Base-by-base conservation (phyloP, 2,888 invertebrate genomes). In the Phyllotreta striolata region DNA sequence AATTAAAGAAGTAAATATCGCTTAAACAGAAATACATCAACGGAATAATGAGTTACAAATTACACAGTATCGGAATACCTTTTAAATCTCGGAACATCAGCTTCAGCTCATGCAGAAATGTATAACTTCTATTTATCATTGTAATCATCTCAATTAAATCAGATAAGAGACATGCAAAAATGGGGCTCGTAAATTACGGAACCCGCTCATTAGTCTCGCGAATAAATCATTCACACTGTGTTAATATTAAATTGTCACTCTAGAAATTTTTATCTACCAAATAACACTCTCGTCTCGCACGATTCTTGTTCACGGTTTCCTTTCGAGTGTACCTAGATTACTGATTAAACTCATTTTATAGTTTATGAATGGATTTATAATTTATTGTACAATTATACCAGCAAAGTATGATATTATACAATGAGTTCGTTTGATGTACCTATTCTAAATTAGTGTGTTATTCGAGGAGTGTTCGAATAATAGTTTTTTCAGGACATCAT, bases 231-330 rank as follows among this genome's bases (percentile, higher is more conserved):
- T 55, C 63, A 57, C 70, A 71, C 69, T 71, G 72, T 75, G 74
- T 73, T 75, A 75, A 75, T 73, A 75, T 76, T 76, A 76, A 74
- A 76, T 73, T 76, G 77, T 77, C 77, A 75, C 73, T 75, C 70
- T 67, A 65, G 62, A 68, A 66, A 72, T 72, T 75, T 75, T 73
- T 73, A 71, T 72, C 70, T 66, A 67, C 60, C 52, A 67, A 68
- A 69, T 69, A 71, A 72, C 67, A 70, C 67, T 24, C 66, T 62
- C 67, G 67, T 64, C 62, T 67, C 62, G 72, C 73, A 72, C 74
- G 74, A 73, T 62, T 67, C 61, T 57, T 44, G 61, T 40, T 55
- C 67, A 67, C 67, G 66, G 59, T 58, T 59, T 56, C 49, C 59
- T 59, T 55, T 58, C 37, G 61, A 56, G 55, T 54, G 58, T 52